Percentiles rank a stretch among this genome's conserved stretches.
Evolutionary conservation across 2,888 invertebrate species (phyloP).

Genomic region (Ennomos fuscantarius): DNA sequence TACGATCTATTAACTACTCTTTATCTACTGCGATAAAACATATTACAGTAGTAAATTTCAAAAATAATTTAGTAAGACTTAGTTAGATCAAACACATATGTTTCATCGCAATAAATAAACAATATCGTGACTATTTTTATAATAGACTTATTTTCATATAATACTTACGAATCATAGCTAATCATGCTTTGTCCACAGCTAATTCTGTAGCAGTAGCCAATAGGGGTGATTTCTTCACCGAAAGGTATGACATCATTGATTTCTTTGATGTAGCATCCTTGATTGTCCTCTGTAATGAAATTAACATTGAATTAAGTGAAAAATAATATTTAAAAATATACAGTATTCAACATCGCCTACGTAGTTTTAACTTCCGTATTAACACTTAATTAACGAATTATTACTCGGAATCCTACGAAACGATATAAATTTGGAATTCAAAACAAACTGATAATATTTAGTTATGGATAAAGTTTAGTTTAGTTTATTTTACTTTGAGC

Average conservation of each 20-base stretch:
- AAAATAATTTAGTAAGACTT: no score
- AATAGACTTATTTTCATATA: background rate
- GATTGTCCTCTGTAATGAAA: constrained; percentile 63
- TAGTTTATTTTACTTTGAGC: no score
- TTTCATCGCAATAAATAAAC: no score
- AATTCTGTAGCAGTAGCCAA: constrained; percentile 63
- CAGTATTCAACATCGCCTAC: no score
- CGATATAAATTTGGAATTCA: no score
- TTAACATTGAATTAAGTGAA: constrained; percentile 2
- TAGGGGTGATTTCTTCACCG: constrained; percentile 49
- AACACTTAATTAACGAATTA: background rate
- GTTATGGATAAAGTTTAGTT: no score
- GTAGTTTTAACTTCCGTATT: background rate
- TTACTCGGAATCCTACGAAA: background rate
- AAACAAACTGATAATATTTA: no score
- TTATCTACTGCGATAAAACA: no score
- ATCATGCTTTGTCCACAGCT: constrained; percentile 51
- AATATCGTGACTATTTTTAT: no score
- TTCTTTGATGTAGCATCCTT: constrained; percentile 68
- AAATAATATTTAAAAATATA: background rate
- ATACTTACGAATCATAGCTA: constrained; percentile 70
- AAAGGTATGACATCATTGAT: constrained; percentile 68
- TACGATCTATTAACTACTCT: no score
- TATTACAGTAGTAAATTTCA: no score
- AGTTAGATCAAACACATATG: no score